phyloP scores from a whole-genome alignment of 2,113 vertebrate genomes.

The Actenoides hombroni region DNA sequence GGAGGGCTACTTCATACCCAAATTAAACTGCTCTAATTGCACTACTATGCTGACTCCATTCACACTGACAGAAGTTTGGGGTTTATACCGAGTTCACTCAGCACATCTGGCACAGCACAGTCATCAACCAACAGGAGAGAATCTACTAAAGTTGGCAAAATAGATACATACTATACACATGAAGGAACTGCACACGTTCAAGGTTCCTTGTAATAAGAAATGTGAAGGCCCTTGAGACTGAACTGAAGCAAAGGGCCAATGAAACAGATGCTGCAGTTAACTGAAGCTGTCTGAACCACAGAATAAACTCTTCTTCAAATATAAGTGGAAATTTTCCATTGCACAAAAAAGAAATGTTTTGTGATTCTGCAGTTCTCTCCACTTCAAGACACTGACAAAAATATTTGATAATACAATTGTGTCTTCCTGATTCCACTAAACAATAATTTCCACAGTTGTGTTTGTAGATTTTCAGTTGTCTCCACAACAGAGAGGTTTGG shows the following conservation, averaged over 20 bases:
- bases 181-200: not conserved
- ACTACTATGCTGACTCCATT: not conserved
- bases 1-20: not conserved
- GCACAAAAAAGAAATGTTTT: not conserved
- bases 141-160: not conserved
- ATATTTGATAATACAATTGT: not conserved
- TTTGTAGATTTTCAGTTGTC: not conserved
- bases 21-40: constrained; percentile 9
- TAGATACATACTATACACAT: not conserved
- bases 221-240: not conserved
- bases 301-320: not conserved
- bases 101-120: not conserved
- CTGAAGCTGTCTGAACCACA: not conserved
- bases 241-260: not conserved
- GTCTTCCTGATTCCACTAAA: not conserved
- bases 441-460: not conserved
- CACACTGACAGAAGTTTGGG: not conserved
- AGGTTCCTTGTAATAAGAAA: not conserved
- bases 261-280: not conserved
- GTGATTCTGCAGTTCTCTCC: not conserved
- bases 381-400: not conserved
- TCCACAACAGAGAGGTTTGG: not conserved
- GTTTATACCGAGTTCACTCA: not conserved
- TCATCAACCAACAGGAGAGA: not conserved
- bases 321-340: not conserved